A percentile compares a stretch with the other conserved stretches of the same genome.
These are phyloP conservation scores for Propithecus deckenii DNA, from an alignment of 2,797 vertebrate genomes.

Conservation along the genomic window DNA sequence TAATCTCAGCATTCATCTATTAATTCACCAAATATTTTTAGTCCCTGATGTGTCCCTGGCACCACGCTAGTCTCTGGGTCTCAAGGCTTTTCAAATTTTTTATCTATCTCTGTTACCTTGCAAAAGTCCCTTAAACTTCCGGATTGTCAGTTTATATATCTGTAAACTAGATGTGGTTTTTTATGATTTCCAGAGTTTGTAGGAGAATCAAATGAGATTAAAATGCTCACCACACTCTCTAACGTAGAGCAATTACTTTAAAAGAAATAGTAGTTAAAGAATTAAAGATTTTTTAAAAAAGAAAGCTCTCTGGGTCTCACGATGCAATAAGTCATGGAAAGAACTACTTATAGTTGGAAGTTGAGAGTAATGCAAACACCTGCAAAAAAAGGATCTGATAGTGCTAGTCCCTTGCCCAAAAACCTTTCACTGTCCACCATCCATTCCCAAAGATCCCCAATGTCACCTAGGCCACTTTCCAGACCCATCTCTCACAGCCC, in stretches of 20 bases:
- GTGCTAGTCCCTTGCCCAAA: background rate
- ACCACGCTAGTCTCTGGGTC: background rate
- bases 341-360: background rate
- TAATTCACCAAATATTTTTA: background rate
- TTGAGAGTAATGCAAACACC: background rate
- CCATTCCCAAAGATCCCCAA: background rate
- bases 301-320: background rate
- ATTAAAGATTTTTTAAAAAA: background rate
- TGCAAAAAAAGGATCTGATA: background rate
- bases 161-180: background rate
- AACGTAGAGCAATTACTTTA: background rate
- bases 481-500: background rate
- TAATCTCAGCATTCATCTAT: background rate
- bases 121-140: background rate
- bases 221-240: background rate
- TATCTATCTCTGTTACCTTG: background rate
- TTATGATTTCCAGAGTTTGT: background rate
- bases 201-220: background rate
- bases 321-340: background rate
- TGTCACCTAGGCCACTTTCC: background rate
- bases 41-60: background rate
- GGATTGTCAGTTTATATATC: background rate
- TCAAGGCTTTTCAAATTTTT: background rate
- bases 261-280: slow-evolving; percentile 30
- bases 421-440: background rate